A percentile compares a stretch with the other conserved stretches of the same genome.
Conservation (phyloP, 2,797 vertebrate species). For the Australoheros facetus region DNA sequence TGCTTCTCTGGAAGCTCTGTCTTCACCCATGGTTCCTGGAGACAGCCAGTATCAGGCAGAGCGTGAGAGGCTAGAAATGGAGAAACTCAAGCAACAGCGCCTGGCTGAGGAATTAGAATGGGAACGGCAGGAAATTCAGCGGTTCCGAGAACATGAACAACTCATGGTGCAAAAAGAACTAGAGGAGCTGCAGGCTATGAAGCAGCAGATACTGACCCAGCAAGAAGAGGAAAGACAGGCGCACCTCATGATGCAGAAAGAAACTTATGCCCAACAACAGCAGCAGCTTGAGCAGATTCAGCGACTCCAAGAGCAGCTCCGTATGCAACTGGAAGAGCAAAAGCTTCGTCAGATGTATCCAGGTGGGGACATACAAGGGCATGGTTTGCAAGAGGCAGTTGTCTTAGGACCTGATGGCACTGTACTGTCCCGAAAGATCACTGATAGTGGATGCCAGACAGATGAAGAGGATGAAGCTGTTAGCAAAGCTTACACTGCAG, state of each 20-base stretch:
- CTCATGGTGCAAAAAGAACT: slow-evolving; percentile 96
- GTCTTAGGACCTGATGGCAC: slow-evolving; percentile 81
- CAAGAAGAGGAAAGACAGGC: slow-evolving; percentile 97
- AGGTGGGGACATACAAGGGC: slow-evolving; percentile 85
- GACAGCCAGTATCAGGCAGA: slow-evolving; percentile 94
- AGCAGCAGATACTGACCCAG: slow-evolving; percentile 94
- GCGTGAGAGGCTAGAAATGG: slow-evolving; percentile 94
- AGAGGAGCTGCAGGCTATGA: slow-evolving; percentile 96
- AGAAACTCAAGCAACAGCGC: slow-evolving; percentile 97
- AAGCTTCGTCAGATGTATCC: slow-evolving; percentile 95
- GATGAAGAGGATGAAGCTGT: slow-evolving; percentile 92
- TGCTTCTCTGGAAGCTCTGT: slow-evolving; percentile 88
- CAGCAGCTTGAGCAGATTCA: slow-evolving; percentile 98
- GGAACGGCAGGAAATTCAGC: slow-evolving; percentile 97
- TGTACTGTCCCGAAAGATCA: slow-evolving; percentile 86
- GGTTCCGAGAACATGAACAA: slow-evolving; percentile 97
- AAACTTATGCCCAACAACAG: slow-evolving; percentile 96
- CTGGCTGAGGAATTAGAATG: slow-evolving; percentile 97
- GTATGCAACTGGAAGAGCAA: slow-evolving; percentile 95
- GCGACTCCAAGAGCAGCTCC: slow-evolving; percentile 95
- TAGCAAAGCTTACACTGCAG: slow-evolving; percentile 86
- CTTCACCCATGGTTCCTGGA: slow-evolving; percentile 88
- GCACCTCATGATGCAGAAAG: slow-evolving; percentile 98
- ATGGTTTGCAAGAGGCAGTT: slow-evolving; percentile 84
- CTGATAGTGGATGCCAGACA: slow-evolving; percentile 97